Base-by-base conservation (phyloP, 2,113 vertebrate species). In the Chitala chitala region DNA sequence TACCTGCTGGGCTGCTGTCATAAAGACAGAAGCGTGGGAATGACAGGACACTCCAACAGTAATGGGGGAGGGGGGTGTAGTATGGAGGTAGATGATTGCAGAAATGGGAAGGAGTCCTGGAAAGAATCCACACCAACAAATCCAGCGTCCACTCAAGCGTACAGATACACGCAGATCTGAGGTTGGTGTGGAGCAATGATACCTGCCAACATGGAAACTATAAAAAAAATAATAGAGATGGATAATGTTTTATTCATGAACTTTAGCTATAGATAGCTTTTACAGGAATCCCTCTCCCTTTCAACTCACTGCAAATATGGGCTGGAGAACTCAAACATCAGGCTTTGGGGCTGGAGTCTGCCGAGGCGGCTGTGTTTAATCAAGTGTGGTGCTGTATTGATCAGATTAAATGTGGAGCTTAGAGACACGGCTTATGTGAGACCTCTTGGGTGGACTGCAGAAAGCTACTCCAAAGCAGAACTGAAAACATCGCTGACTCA, bases 221-320 rank as follows among this genome's bases (percentile, higher is more conserved):
- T 89, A 46, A 86, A 87, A 89, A 79, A 56, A 71, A 71, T 71
- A 42, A 71, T 69, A 85, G 87, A 81, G 70, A 87, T 85, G 78
- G 71, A 68, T 75, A 10, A 85, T 89, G 79, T 85, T 87, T 88
- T 87, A 88, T 86, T 86, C 71, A 87, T 78, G 71, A 61, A 56
- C 78, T 78, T 87, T 85, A 87, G 83, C 87, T 84, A 83, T 77
- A 81, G 83, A 86, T 89, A 86, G 81, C 76, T 78, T 85, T 81
- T 61, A 83, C 73, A 81, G 80, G 80, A 85, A 80, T 78, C 59
- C 55, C 46, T 73, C 65, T 78, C 53, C 61, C 58, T 79, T 76
- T 78, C 74, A 81, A 74, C 81, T 77, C 69, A 69, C 55, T 53
- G 46, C 59, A 74, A 74, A 66, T 54, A 74, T 20, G 17, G 61